Evolutionary conservation across 2,113 vertebrate species (phyloP), one percentile per base, ranked within the genome.

Genomic region (Hippocampus barbouri): DNA sequence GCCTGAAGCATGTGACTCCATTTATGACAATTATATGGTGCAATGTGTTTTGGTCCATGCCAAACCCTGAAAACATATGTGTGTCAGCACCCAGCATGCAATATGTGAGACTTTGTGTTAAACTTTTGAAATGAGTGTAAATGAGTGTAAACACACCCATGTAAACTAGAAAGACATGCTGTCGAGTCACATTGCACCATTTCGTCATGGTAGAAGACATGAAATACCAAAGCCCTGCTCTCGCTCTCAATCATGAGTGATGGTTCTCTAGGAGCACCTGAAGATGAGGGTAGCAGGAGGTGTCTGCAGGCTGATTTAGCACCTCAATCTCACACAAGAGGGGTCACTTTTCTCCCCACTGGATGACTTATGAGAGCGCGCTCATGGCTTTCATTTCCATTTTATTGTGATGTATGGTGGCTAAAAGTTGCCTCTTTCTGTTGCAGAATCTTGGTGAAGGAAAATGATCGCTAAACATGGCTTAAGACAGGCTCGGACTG

Each of bases 231-330:
- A 85, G 80, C 11, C 5, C 25, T 49, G 67, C 10, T 20, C 68
- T 71, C 47, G 59, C 80, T 67, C 71, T 75, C 27, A 65, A 51
- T 74, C 21, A 40, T 87, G 83, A 88, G 40, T 81, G 80, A 88
- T 88, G 75, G 40, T 78, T 71, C 76, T 80, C 45, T 47, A 38
- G 57, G 60, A 80, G 74, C 80, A 68, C 70, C 82, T 74, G 82
- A 73, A 79, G 76, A 79, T 68, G 74, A 78, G 83, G 73, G 62
- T 69, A 71, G 83, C 72, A 68, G 75, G 64, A 69, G 62, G 69
- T 67, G 59, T 73, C 84, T 70, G 78, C 75, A 53, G 72, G 73
- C 83, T 83, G 87, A 90, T 89, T 90, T 89, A 85, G 78, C 21
- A 30, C 71, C 83, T 83, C 83, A 79, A 82, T 88, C 81, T 80